These are phyloP conservation scores for Crax fasciolata DNA, from an alignment of 2,797 vertebrate species.

Conservation along the genomic window DNA sequence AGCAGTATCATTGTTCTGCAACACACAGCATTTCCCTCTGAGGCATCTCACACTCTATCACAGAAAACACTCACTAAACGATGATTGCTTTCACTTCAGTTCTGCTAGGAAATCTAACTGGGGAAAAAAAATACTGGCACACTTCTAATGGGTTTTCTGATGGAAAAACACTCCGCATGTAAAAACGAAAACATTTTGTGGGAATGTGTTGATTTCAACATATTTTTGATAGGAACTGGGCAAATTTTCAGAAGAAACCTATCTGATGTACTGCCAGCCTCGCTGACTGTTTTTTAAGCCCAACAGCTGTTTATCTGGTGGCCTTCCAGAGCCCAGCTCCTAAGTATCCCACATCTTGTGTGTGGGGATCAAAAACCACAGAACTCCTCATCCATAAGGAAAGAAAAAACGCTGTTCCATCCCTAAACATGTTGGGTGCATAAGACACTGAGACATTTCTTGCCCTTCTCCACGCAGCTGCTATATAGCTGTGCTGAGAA, in stretches of 20 bases:
- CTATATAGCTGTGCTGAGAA: neutral
- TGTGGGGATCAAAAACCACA: neutral
- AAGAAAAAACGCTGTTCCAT: neutral
- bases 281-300: neutral
- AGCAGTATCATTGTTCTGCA: slow-evolving; percentile 32
- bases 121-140: neutral
- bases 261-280: slow-evolving; percentile 35
- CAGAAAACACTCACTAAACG: neutral
- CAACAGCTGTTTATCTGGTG: slow-evolving; percentile 57
- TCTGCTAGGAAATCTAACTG: slow-evolving; percentile 12
- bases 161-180: slow-evolving; percentile 29
- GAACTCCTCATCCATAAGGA: neutral
- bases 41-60: slow-evolving; percentile 36
- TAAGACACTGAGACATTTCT: accelerated
- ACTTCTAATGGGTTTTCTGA: slow-evolving; percentile 21
- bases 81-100: slow-evolving; percentile 38
- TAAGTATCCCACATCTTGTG: accelerated
- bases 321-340: neutral
- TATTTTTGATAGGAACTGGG: slow-evolving; percentile 15
- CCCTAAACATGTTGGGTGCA: neutral
- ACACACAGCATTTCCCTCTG: slow-evolving; percentile 22
- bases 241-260: neutral
- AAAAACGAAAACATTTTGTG: slow-evolving; percentile 48
- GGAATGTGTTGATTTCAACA: neutral
- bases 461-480: neutral